Conservation (phyloP, 2,797 vertebrate genomes). For the Acrocephalus scirpaceus region DNA sequence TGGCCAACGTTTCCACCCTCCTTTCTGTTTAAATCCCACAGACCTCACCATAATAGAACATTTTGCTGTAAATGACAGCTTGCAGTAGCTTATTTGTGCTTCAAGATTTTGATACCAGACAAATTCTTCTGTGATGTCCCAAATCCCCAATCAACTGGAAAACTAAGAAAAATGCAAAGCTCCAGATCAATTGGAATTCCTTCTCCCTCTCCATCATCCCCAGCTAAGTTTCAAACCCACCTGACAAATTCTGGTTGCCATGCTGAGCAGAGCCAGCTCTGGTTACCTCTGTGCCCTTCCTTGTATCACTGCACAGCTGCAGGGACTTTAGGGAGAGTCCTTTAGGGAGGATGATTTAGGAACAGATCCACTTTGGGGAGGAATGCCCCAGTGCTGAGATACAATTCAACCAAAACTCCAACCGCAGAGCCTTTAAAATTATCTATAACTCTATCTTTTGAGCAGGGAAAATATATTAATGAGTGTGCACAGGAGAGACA, state of each 20-base stretch:
- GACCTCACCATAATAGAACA: background rate
- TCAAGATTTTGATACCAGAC: background rate
- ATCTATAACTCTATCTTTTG: background rate
- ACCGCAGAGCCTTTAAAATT: background rate
- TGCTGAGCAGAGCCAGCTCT: background rate
- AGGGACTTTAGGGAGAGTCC: background rate
- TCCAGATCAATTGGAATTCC: background rate
- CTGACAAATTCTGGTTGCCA: background rate
- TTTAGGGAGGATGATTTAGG: background rate
- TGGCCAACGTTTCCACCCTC: background rate
- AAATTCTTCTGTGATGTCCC: background rate
- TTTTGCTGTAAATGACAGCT: background rate
- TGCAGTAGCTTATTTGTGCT: background rate
- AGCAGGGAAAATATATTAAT: background rate
- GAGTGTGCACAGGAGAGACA: background rate
- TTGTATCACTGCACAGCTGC: background rate
- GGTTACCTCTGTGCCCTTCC: background rate
- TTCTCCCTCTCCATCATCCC: background rate
- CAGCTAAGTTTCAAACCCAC: background rate
- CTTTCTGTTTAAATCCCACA: background rate
- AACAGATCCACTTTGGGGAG: background rate
- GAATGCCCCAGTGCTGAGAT: background rate
- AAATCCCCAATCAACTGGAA: background rate
- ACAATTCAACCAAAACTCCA: background rate
- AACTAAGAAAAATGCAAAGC: background rate